A percentile compares a stretch with the other conserved stretches of the same genome.
phyloP scores from a whole-genome alignment of 2,888 invertebrate genomes.

The Ormyrus rosae region DNA sequence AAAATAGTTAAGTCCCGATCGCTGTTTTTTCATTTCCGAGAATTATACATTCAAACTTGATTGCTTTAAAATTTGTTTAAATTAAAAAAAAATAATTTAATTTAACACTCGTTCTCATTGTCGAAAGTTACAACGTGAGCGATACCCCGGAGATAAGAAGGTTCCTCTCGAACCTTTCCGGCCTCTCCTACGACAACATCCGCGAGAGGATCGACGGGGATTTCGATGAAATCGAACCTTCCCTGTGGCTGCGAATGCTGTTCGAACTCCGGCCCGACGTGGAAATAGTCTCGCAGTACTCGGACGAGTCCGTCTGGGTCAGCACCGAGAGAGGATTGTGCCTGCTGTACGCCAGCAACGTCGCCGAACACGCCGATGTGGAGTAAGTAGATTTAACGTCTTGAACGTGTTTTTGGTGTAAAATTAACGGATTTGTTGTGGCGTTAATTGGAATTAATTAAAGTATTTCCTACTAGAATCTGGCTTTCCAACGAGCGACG shows the following conservation, averaged over 20 bases:
- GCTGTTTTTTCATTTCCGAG: no score
- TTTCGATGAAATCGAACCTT: conserved; percentile 59
- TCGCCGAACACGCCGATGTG: conserved; percentile 57
- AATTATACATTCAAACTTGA: no score
- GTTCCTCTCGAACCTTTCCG: conserved; percentile 63
- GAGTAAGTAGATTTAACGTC: conserved; percentile 49
- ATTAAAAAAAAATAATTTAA: no score
- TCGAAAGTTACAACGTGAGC: conserved; percentile 60
- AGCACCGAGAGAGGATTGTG: conserved; percentile 66
- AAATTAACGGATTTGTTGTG: no score
- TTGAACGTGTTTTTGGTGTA: no score
- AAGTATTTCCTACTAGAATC: neutral
- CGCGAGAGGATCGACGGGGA: conserved; percentile 49
- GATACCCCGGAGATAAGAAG: conserved; percentile 60
- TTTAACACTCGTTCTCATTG: no score
- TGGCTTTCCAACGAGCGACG: neutral
- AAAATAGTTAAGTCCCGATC: no score
- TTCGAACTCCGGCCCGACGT: conserved; percentile 61
- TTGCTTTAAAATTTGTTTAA: no score
- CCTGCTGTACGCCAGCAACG: conserved; percentile 50
- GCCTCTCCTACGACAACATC: conserved; percentile 59
- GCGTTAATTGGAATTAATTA: neutral
- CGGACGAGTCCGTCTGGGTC: conserved; percentile 53
- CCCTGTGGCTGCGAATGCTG: conserved; percentile 63
- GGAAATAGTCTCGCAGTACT: conserved; percentile 3